Evolutionary conservation across 2,888 invertebrate species (phyloP), one percentile per base, ranked within the genome.

Genomic region (Stenurella melanura): DNA sequence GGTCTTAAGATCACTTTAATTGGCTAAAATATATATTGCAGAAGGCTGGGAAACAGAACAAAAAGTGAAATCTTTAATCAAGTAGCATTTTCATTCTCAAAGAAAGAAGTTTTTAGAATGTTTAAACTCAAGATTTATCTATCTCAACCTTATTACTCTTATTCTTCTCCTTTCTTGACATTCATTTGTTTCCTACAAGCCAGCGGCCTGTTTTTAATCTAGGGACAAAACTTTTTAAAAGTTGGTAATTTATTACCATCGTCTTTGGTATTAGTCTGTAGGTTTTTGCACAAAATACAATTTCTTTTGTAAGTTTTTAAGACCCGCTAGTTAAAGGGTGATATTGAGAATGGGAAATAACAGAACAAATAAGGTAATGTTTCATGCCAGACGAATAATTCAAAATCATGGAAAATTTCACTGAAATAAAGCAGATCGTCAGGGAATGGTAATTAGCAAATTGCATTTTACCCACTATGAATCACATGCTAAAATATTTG

Each of bases 141-240:
- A 87, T 87, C 85, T 86, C 85, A 84, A 86, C 87, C 88, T 88
- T 88, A 88, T 88, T 88, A 88, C 88, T 89, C 87, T 88, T 88
- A 86, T 87, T 88, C 87, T 87, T 87, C 86, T 86, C 84, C 85
- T 85, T 85, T 87, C 86, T 85, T 87, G 88, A 88, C 89, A 87
- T 89, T 87, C 88, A 88, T 88, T 89, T 89, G 88, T 89, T 88
- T 88, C 86, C 87, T 88, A 87, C 87, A 88, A 88, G 87, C 88
- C 87, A 87, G 87, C 88, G 89, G 88, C 88, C 88, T 88, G 89
- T 89, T 89, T 89, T 89, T 89, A 89, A 89, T 89, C 89, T 89
- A 84, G 87, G 85, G 86, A 87, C 86, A 85, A 87, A 89, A 88
- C 87, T 89, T 88, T 88, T 87, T 86, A 87, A 87, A 88, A 88